phyloP scores from a whole-genome alignment of 2,888 invertebrate species.

The Ligdia adustata region DNA sequence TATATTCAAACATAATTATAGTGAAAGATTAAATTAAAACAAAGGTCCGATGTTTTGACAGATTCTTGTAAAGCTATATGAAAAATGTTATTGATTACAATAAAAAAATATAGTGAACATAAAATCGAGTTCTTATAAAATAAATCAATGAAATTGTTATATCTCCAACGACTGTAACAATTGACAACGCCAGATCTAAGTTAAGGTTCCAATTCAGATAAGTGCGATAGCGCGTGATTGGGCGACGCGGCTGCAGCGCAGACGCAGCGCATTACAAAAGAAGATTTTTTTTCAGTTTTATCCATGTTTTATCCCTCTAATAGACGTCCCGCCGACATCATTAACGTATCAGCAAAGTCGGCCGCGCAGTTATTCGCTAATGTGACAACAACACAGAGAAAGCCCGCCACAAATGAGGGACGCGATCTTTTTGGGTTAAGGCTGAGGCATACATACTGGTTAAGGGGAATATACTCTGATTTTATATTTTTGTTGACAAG shows the following conservation, averaged over 20 bases:
- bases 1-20: too few species aligned
- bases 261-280: slow-evolving; percentile 59
- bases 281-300: slow-evolving; percentile 54
- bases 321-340: slow-evolving; percentile 78
- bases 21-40: too few species aligned
- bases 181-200: slow-evolving; percentile 13
- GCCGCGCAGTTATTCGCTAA: slow-evolving; percentile 80
- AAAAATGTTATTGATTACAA: too few species aligned
- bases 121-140: background rate
- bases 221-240: slow-evolving; percentile 19
- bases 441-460: slow-evolving; percentile 52
- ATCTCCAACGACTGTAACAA: slow-evolving; percentile 7
- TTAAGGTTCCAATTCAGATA: slow-evolving; percentile 28
- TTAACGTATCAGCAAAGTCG: slow-evolving; percentile 78
- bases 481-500: background rate
- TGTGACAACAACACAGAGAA: slow-evolving; percentile 82
- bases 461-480: background rate
- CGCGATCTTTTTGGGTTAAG: slow-evolving; percentile 73
- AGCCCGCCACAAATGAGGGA: slow-evolving; percentile 79
- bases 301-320: slow-evolving; percentile 49
- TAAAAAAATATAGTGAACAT: background rate
- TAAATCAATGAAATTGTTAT: background rate
- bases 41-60: too few species aligned
- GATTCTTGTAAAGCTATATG: too few species aligned
- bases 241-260: slow-evolving; percentile 35